These are phyloP conservation scores for Itoplectis maculator DNA, from an alignment of 2,888 invertebrate species.

Conservation along the genomic window DNA sequence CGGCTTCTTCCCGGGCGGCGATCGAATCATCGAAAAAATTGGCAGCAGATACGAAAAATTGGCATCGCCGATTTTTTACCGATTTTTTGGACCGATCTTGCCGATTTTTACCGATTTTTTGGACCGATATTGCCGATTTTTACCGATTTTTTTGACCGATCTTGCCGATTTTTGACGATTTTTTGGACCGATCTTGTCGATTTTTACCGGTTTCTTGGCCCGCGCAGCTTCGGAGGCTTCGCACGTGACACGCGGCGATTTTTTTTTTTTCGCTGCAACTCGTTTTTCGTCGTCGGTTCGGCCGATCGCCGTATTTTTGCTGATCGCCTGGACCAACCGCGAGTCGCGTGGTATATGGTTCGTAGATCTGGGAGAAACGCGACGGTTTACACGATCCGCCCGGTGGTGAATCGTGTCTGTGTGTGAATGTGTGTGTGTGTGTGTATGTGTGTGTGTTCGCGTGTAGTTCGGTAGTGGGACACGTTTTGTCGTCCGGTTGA, in stretches of 20 bases:
- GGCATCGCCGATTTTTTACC: neutral
- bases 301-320: no score
- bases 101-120: neutral
- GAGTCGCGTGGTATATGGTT: neutral
- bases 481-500: slow-evolving; percentile 59
- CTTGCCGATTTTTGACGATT: neutral
- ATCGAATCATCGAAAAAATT: neutral
- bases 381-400: neutral
- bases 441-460: slow-evolving; percentile 14
- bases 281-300: neutral
- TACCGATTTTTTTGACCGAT: neutral
- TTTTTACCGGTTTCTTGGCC: neutral
- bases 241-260: neutral
- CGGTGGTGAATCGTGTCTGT: neutral
- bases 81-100: neutral
- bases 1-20: no score
- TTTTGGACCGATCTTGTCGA: neutral
- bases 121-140: neutral
- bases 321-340: neutral
- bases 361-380: neutral
- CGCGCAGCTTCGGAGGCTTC: neutral
- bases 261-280: slow-evolving; percentile 9
- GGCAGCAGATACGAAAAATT: neutral
- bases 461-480: slow-evolving; percentile 37
- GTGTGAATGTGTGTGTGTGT: slow-evolving; percentile 16